Conservation (phyloP, 2,113 vertebrate genomes). For the Cynocephalus volans region DNA sequence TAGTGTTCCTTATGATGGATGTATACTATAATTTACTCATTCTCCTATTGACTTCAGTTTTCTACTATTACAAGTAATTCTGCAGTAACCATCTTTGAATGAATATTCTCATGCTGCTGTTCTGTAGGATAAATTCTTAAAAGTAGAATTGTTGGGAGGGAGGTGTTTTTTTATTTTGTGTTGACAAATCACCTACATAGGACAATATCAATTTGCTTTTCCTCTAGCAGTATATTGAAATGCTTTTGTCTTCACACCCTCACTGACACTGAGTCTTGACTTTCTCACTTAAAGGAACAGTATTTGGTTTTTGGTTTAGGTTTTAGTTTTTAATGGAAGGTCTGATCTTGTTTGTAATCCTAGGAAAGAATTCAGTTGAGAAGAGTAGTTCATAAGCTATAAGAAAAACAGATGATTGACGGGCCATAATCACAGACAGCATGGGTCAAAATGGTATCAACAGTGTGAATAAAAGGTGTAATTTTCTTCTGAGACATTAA, state of each 20-base stretch:
- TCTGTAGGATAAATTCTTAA: constrained; percentile 31
- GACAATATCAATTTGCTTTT: neutral
- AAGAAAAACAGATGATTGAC: constrained; percentile 1
- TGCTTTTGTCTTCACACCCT: neutral
- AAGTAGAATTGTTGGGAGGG: constrained; percentile 3
- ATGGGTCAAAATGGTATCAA: neutral
- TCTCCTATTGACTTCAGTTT: neutral
- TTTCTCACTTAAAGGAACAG: neutral
- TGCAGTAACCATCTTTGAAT: neutral
- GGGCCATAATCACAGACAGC: neutral
- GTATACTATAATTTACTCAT: neutral
- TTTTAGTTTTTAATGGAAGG: constrained; percentile 28
- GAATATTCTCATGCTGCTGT: constrained; percentile 5
- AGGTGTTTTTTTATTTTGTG: constrained; percentile 14
- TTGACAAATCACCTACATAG: constrained; percentile 13
- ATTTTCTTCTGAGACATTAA: constrained; percentile 39
- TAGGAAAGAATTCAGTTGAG: neutral
- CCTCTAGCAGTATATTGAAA: neutral
- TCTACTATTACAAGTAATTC: constrained; percentile 42
- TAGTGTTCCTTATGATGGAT: neutral
- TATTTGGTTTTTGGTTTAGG: constrained; percentile 13
- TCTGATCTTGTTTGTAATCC: neutral
- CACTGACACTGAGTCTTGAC: neutral
- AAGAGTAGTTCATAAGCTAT: constrained; percentile 18
- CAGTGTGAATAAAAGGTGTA: neutral